Conservation (phyloP, 2,888 invertebrate genomes). For the Diarsia mendica region DNA sequence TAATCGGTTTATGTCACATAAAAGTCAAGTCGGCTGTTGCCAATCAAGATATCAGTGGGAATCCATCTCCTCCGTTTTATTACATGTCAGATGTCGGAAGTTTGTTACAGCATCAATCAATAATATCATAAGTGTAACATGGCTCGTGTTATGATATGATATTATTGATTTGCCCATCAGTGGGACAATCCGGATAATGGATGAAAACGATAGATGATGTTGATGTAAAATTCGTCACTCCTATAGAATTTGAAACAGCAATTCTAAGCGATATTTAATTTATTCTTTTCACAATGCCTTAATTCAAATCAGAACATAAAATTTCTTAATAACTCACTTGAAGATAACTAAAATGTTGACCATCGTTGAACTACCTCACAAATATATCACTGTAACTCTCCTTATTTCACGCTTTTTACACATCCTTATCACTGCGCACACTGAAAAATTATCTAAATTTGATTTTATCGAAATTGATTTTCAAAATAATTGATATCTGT, state of each 20-base stretch:
- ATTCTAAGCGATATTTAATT: neutral
- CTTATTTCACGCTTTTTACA: neutral
- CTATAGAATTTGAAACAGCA: neutral
- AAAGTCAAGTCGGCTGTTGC: slow-evolving; percentile 7
- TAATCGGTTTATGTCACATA: slow-evolving; percentile 8
- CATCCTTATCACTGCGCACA: slow-evolving; percentile 9
- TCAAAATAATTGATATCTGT: slow-evolving; percentile 44
- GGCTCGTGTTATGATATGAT: too few species aligned
- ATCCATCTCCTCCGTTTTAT: slow-evolving; percentile 1
- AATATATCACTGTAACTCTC: neutral
- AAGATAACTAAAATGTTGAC: neutral
- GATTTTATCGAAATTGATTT: slow-evolving; percentile 39
- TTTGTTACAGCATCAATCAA: neutral
- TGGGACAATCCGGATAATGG: neutral
- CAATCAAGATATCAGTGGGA: slow-evolving; percentile 17
- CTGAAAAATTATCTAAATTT: slow-evolving; percentile 24
- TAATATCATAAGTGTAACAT: too few species aligned
- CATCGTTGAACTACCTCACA: neutral
- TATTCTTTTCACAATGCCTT: neutral
- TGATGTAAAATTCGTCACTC: neutral
- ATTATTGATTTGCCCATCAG: neutral
- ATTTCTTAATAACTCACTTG: neutral
- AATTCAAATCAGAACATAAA: neutral
- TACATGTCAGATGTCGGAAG: neutral
- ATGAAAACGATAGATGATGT: neutral